Conservation (phyloP, 2,888 invertebrate genomes). For the Loripinus fragilis region DNA sequence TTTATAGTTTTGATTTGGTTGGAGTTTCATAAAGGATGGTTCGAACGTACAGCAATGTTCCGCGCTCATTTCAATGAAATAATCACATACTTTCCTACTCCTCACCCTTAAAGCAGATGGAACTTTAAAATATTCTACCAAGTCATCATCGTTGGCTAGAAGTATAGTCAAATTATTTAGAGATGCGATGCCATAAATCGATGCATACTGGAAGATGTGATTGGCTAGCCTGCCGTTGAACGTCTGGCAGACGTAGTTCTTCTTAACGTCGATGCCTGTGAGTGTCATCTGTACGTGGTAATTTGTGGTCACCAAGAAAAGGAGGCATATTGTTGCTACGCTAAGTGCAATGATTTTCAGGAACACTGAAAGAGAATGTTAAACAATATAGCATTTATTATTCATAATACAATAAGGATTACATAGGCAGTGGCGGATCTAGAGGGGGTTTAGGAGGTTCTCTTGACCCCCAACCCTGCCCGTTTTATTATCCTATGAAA, state of each 20-base stretch:
- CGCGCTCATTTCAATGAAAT: slow-evolving; percentile 26
- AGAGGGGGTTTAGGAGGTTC: no score
- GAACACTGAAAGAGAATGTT: no score
- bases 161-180: slow-evolving; percentile 36
- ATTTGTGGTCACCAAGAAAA: neutral
- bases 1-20: slow-evolving; percentile 27
- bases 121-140: slow-evolving; percentile 47
- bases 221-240: slow-evolving; percentile 43
- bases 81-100: slow-evolving; percentile 31
- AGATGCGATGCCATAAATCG: slow-evolving; percentile 41
- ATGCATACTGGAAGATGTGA: slow-evolving; percentile 47
- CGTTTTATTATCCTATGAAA: no score
- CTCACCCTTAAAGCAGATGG: slow-evolving; percentile 23
- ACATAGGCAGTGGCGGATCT: no score
- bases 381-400: no score
- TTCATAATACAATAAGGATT: no score
- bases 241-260: slow-evolving; percentile 39
- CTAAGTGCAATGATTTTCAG: no score
- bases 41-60: slow-evolving; percentile 45
- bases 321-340: neutral
- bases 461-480: no score
- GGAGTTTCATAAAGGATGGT: slow-evolving; percentile 30
- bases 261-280: neutral
- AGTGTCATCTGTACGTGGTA: neutral
- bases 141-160: slow-evolving; percentile 37